A percentile compares a stretch with the other conserved stretches of the same genome.
phyloP scores from a whole-genome alignment of 2,113 vertebrate species.

The Sorex araneus region DNA sequence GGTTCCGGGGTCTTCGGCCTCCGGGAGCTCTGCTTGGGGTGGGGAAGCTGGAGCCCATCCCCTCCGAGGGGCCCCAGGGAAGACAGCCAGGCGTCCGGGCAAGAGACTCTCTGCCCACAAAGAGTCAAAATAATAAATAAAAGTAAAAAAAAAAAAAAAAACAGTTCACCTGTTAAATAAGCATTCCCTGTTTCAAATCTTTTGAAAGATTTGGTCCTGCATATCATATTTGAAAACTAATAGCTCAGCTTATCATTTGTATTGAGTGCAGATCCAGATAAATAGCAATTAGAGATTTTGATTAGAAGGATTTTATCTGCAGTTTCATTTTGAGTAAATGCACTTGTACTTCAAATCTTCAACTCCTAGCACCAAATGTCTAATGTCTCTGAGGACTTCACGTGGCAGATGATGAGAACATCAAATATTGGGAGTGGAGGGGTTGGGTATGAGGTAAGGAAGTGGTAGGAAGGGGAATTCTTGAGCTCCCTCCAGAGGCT shows the following conservation, averaged over 20 bases:
- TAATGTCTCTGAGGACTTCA: background rate
- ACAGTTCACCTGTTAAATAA: background rate
- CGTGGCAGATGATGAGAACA: background rate
- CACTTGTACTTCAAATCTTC: background rate
- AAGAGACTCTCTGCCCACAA: too few relatives aligned
- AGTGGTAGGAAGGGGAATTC: background rate
- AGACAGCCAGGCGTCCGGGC: too few relatives aligned
- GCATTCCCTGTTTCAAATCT: background rate
- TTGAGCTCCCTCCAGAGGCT: background rate
- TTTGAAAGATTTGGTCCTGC: background rate
- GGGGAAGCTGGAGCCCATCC: too few relatives aligned
- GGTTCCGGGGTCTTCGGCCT: too few relatives aligned
- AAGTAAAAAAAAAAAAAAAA: too few relatives aligned
- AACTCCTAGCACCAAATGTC: background rate
- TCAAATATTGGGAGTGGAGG: too few relatives aligned
- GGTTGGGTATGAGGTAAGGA: background rate
- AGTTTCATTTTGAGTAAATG: background rate
- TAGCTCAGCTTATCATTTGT: background rate
- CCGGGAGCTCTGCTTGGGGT: too few relatives aligned
- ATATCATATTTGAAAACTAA: conserved; percentile 1
- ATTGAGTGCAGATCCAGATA: background rate
- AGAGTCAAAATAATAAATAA: background rate
- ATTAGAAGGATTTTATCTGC: background rate
- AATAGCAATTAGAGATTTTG: background rate
- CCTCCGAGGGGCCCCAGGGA: too few relatives aligned